Evolutionary conservation across 2,797 vertebrate genomes (phyloP), one percentile per base, ranked within the genome.

Genomic region (Cynodonichthys magdalenae): DNA sequence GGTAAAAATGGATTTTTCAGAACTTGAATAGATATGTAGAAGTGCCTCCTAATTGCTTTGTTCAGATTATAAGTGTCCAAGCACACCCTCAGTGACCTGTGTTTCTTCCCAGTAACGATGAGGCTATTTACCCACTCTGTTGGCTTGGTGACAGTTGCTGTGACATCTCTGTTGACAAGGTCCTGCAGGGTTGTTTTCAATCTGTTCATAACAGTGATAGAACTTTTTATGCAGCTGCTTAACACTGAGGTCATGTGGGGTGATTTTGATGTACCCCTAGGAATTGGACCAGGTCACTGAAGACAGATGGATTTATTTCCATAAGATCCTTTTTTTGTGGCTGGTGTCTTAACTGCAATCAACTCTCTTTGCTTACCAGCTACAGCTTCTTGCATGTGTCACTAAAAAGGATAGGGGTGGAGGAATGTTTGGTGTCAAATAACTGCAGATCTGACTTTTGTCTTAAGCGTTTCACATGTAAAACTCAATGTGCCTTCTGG

Each of bases 231-330:
- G 8, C n/a, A 19, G 18, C n/a, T 18, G 10, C 11, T n/a, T 10
- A 19, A n/a, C 3, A 20, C 18, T 8, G 18, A 7, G 45, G n/a
- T 3, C 45, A 46, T 28, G 1, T 0, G 4, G 49, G 4, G 15
- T 65, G 50, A n/a, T 65, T 63, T 4, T 59, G 60, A 3, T 63
- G 41, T 1, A 57, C 47, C 9, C 48, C 17, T 5, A 47, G 59
- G 28, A 63, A 63, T 27, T 63, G 59, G 27, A 36, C 59, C 39
- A 62, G 17, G 1, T 59, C 53, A 50, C 18, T 49, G 31, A 69
- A 69, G 15, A 62, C 53, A 0, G 1, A 18, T 0, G 52, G 1
- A 8, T 52, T 36, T 3, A 0, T 15, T 4, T 44, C 15, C 5
- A 57, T 1, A 1, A 57, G 18, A 10, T 70, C 47, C 3, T 52